Evolutionary conservation across 2,888 invertebrate genomes (phyloP), one percentile per base, ranked within the genome.

Genomic region (Drymonia ruficornis): DNA sequence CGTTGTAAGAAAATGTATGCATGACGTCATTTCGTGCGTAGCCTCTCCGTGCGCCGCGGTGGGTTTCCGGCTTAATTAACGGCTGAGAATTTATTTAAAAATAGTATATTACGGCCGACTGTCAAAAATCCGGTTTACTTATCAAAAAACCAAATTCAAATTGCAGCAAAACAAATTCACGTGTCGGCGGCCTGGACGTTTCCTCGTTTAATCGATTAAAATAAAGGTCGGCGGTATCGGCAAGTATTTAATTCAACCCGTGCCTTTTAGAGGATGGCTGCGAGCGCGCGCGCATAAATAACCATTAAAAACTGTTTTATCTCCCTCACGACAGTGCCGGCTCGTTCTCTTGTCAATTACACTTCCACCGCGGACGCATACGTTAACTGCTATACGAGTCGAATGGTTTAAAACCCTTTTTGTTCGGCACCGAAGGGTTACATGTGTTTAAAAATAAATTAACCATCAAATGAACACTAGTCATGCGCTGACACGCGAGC

Each of bases 311-410:
- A 84, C 78, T 76, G 80, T 83, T 85, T 47, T 87, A 87, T 87
- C 84, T 78, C 73, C 56, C 78, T 70, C 72, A 79, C 82, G 85
- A 83, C 84, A 84, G 69, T 69, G 67, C 72, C 63, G 77, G 62
- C 72, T 77, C 80, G 84, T 85, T 86, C 84, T 85, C 78, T 81
- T 88, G 89, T 88, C 89, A 88, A 88, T 88, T 88, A 86, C 80
- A 72, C 67, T 67, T 72, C 74, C 67, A 69, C 65, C 53, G 70
- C 50, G 56, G 55, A 70, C 67, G 76, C 72, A 73, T 74, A 67
- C 70, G 67, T 73, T 74, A 63, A 64, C 70, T 66, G 69, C 63
- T 57, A 56, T 64, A 62, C 66, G 59, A 62, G 61, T 64, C 63
- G 61, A 66, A 71, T 62, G 67, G 64, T 52, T 67, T 36, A 52